Conservation (phyloP, 2,113 vertebrate species). For the Petroica traversi region DNA sequence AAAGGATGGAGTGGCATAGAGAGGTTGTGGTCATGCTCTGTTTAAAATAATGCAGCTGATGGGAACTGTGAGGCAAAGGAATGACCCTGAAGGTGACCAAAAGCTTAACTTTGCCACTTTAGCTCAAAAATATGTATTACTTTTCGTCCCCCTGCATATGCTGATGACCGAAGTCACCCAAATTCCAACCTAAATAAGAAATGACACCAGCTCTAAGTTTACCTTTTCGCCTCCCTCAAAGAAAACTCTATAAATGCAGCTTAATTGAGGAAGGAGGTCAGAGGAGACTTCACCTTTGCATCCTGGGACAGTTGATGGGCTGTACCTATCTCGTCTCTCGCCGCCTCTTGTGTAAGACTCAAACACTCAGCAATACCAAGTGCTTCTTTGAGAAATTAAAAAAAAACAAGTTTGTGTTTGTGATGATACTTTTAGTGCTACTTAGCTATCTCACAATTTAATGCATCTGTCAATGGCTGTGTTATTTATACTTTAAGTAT, state of each 20-base stretch:
- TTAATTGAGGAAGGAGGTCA: neutral
- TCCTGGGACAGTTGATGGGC: fast-evolving
- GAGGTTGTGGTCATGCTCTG: neutral
- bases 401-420: neutral
- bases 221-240: neutral
- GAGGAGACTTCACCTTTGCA: neutral
- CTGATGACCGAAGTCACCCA: neutral
- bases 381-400: neutral
- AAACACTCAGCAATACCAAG: neutral
- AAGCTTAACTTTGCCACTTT: neutral
- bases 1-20: neutral
- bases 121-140: neutral
- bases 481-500: neutral
- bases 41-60: neutral
- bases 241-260: neutral
- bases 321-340: neutral
- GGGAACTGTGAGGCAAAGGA: neutral
- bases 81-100: neutral
- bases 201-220: neutral
- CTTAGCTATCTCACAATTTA: neutral
- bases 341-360: neutral
- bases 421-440: neutral
- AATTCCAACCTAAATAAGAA: neutral
- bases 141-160: neutral
- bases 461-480: neutral